phyloP scores from a whole-genome alignment of 2,888 invertebrate species.

The Drosophila ochracea region DNA sequence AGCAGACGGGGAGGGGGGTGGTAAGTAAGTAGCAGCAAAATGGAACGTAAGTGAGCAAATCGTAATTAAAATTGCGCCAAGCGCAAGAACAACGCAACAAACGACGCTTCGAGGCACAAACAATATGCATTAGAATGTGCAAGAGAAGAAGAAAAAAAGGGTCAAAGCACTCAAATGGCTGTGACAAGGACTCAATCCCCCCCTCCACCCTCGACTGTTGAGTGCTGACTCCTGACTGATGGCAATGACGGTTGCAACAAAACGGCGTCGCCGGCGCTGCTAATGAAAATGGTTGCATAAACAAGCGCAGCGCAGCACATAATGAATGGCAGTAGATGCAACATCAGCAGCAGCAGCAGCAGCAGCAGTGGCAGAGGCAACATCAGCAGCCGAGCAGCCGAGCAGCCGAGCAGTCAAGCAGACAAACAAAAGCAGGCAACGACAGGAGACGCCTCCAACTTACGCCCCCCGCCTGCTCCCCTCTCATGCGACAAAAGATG shows the following conservation, averaged over 20 bases:
- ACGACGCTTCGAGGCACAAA: slow-evolving; percentile 70
- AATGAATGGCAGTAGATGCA: slow-evolving; percentile 47
- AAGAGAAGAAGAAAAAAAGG: slow-evolving; percentile 27
- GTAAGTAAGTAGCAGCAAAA: slow-evolving; percentile 59
- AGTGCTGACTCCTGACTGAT: slow-evolving; percentile 52
- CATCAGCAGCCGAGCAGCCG: slow-evolving; percentile 57
- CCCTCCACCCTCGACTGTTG: not conserved
- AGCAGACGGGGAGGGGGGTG: slow-evolving; percentile 47
- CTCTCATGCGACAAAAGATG: slow-evolving; percentile 65
- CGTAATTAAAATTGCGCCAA: slow-evolving; percentile 75
- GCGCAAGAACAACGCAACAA: slow-evolving; percentile 61
- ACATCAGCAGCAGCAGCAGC: slow-evolving; percentile 19
- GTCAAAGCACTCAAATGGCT: slow-evolving; percentile 65
- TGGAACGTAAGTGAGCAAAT: slow-evolving; percentile 78
- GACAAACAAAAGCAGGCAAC: slow-evolving; percentile 25
- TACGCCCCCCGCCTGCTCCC: not conserved
- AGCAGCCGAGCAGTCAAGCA: slow-evolving; percentile 41
- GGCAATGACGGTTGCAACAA: slow-evolving; percentile 62
- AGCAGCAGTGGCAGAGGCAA: slow-evolving; percentile 16
- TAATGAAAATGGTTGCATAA: slow-evolving; percentile 79
- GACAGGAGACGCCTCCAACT: slow-evolving; percentile 48
- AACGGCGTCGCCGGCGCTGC: slow-evolving; percentile 49
- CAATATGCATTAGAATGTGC: slow-evolving; percentile 69
- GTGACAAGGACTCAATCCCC: slow-evolving; percentile 35
- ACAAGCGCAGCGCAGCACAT: slow-evolving; percentile 59